Percentiles rank a stretch among this genome's conserved stretches.
Conservation (phyloP, 1,140 invertebrate genomes). For the Lanistes nyassanus region DNA sequence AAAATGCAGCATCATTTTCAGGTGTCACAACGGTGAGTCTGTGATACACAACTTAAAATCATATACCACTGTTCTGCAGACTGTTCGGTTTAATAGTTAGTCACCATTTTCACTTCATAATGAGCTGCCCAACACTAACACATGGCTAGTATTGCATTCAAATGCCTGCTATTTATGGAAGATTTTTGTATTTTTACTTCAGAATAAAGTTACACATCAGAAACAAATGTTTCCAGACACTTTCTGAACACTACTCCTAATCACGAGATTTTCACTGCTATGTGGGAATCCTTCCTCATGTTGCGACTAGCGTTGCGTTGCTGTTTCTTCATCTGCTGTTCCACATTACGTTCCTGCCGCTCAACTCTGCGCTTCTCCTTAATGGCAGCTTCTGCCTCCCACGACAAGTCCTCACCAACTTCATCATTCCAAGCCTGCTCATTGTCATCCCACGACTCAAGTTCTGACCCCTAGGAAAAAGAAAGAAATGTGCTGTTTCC, state of each 20-base stretch:
- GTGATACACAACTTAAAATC: too few species aligned
- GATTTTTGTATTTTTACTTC: neutral
- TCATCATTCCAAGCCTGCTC: constrained; percentile 48
- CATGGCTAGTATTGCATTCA: too few species aligned
- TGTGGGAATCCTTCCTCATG: constrained; percentile 38
- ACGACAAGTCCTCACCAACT: constrained; percentile 46
- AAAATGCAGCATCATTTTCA: too few species aligned
- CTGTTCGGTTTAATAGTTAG: too few species aligned
- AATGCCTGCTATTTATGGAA: too few species aligned
- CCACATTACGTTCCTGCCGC: constrained; percentile 39
- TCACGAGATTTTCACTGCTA: constrained; percentile 22
- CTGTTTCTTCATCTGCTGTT: constrained; percentile 48
- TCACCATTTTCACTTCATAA: too few species aligned
- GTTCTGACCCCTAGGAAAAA: constrained; percentile 43
- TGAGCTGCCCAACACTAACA: neutral
- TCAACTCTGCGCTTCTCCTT: constrained; percentile 48
- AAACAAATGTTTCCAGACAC: neutral
- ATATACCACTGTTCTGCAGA: too few species aligned
- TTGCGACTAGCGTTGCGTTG: constrained; percentile 42
- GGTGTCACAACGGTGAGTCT: too few species aligned
- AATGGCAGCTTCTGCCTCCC: constrained; percentile 53
- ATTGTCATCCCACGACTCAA: constrained; percentile 52
- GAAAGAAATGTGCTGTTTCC: constrained; percentile 1
- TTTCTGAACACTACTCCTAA: neutral
- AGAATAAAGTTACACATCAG: constrained; percentile 17